Percentiles rank a stretch among this genome's conserved stretches.
Conservation (phyloP, 2,113 vertebrate genomes). For the Hipposideros armiger region DNA sequence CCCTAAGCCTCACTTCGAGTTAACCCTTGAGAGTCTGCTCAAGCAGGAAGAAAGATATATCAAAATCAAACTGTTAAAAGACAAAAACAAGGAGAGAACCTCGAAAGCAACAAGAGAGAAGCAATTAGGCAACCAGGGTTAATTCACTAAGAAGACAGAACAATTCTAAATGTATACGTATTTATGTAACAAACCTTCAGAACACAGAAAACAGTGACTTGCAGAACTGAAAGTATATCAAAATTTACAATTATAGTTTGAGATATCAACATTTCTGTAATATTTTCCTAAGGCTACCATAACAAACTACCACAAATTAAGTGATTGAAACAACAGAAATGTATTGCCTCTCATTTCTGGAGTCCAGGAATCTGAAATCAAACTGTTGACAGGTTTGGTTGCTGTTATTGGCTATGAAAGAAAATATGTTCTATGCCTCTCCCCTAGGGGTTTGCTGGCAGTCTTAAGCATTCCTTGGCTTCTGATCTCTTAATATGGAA, state of each 20-base stretch:
- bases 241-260: not conserved
- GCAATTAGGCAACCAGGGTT: not conserved
- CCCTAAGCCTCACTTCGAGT: not conserved
- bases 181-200: not conserved
- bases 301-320: not conserved
- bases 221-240: not conserved
- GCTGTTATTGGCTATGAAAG: not conserved
- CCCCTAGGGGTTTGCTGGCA: not conserved
- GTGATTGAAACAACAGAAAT: not conserved
- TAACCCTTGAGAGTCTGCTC: not conserved
- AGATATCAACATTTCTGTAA: not conserved
- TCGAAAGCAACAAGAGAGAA: not conserved
- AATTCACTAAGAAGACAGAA: not conserved
- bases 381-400: not conserved
- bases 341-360: not conserved
- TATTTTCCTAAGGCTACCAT: not conserved
- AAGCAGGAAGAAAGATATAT: not conserved
- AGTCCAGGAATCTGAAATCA: not conserved
- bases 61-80: not conserved
- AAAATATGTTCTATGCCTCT: not conserved
- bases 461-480: not conserved
- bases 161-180: not conserved
- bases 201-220: not conserved
- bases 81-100: not conserved
- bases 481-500: not conserved